A percentile compares a stretch with the other conserved stretches of the same genome.
Evolutionary conservation across 2,888 invertebrate genomes (phyloP).

Genomic region (Zhengitettix transpicula): DNA sequence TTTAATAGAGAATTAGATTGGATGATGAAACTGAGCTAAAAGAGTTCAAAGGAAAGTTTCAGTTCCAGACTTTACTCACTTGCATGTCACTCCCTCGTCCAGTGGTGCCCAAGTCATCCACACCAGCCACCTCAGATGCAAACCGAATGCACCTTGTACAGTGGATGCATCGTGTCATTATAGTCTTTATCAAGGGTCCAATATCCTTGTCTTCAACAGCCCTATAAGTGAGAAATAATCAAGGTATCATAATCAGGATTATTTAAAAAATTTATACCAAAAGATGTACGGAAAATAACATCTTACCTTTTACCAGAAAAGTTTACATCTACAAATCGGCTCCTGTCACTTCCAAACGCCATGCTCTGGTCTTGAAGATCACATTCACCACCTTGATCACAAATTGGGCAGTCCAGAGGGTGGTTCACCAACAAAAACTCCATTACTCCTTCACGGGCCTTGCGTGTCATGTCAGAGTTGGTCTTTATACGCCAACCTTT

Average conservation of each 20-base stretch:
- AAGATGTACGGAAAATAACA: no score
- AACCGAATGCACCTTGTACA: constrained; percentile 97
- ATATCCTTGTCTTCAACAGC: constrained; percentile 99
- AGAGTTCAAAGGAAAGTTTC: no score
- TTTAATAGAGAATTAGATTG: no score
- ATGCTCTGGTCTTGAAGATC: constrained; percentile 97
- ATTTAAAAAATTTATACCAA: no score
- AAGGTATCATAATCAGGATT: no score
- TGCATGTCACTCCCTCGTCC: constrained; percentile 94
- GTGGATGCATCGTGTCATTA: constrained; percentile 99
- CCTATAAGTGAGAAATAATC: constrained; percentile 27
- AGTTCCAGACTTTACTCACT: constrained; percentile 24
- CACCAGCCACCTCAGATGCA: constrained; percentile 97
- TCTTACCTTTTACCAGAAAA: constrained; percentile 73
- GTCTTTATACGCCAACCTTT: constrained; percentile 99
- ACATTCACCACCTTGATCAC: constrained; percentile 93
- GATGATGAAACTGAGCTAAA: no score
- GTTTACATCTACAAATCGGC: constrained; percentile 82
- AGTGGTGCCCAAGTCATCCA: constrained; percentile 90
- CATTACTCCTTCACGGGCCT: constrained; percentile 84
- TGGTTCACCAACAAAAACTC: constrained; percentile 97
- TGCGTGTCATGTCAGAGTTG: constrained; percentile 80
- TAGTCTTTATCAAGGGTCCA: constrained; percentile 93
- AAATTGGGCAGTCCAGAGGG: constrained; percentile 98
- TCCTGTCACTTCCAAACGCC: constrained; percentile 92